A percentile compares a stretch with the other conserved stretches of the same genome.
Evolutionary conservation across 2,888 invertebrate species (phyloP).

Genomic region (Baronia brevicornis): DNA sequence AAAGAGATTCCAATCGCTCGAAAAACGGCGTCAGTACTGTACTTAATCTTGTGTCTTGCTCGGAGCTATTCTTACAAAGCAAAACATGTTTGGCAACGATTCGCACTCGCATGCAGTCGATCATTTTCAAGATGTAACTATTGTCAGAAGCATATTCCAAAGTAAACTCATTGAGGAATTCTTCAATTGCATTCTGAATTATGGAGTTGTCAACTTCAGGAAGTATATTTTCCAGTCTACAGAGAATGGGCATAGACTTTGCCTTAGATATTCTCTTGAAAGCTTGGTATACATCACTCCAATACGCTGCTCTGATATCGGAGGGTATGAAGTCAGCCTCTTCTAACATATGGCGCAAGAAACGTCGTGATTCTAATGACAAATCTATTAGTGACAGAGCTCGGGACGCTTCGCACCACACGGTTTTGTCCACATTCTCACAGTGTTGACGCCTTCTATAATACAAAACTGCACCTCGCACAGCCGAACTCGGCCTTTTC

Average conservation of each 20-base stretch:
- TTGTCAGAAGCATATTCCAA: slow-evolving; percentile 15
- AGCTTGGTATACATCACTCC: slow-evolving; percentile 27
- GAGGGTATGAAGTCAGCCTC: slow-evolving; percentile 26
- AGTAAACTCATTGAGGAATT: slow-evolving; percentile 23
- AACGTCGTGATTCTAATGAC: slow-evolving; percentile 15
- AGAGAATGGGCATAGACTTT: slow-evolving; percentile 23
- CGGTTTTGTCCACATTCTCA: slow-evolving; percentile 20
- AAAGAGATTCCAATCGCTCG: slow-evolving; percentile 24
- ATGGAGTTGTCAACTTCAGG: slow-evolving; percentile 25
- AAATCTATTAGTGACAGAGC: slow-evolving; percentile 27
- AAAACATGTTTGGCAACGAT: slow-evolving; percentile 39
- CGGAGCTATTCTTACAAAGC: slow-evolving; percentile 27
- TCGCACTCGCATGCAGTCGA: slow-evolving; percentile 24
- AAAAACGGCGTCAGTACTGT: slow-evolving; percentile 32
- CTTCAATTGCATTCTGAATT: slow-evolving; percentile 23
- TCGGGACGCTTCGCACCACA: slow-evolving; percentile 39
- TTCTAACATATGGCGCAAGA: slow-evolving; percentile 13
- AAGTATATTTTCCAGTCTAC: slow-evolving; percentile 28
- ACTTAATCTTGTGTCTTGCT: slow-evolving; percentile 26
- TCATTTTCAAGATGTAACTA: background rate
- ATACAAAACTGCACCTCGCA: slow-evolving; percentile 31
- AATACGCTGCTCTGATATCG: slow-evolving; percentile 35
- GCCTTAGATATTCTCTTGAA: slow-evolving; percentile 20
- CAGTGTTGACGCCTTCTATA: too few species aligned
- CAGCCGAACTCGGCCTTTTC: slow-evolving; percentile 29